Evolutionary conservation across 2,888 invertebrate genomes (phyloP).

Genomic region (Mamestra brassicae): DNA sequence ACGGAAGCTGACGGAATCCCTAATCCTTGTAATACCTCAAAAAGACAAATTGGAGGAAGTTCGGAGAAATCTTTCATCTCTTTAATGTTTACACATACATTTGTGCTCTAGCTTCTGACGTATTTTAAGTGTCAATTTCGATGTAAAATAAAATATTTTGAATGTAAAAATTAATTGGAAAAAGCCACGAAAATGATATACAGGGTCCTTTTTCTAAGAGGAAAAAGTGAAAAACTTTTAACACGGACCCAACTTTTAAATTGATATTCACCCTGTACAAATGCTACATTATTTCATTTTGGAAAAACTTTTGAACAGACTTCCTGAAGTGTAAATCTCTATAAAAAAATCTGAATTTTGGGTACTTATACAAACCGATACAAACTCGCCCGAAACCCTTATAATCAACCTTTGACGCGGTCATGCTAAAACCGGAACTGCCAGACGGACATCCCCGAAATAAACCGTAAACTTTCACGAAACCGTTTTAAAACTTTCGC

Average conservation of each 20-base stretch:
- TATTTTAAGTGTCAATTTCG: background rate
- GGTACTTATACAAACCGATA: background rate
- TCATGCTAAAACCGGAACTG: slow-evolving; percentile 20
- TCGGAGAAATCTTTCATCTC: background rate
- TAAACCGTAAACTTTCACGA: slow-evolving; percentile 22
- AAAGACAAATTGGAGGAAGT: slow-evolving; percentile 23
- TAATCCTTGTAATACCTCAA: slow-evolving; percentile 38
- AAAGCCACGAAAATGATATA: no score
- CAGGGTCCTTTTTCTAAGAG: no score
- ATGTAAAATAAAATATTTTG: background rate
- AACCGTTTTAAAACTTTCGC: slow-evolving; percentile 21
- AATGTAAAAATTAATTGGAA: no score
- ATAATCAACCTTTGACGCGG: slow-evolving; percentile 5
- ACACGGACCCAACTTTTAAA: background rate
- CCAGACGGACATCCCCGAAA: slow-evolving; percentile 1
- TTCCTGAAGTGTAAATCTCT: background rate
- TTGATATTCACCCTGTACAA: background rate
- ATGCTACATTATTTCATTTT: background rate
- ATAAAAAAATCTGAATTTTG: background rate
- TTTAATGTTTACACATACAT: background rate
- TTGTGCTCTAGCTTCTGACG: background rate
- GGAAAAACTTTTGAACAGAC: background rate
- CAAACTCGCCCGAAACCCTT: background rate
- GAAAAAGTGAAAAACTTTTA: no score
- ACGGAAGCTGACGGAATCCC: slow-evolving; percentile 39